A percentile compares a stretch with the other conserved stretches of the same genome.
These are phyloP conservation scores for Cryptosula pallasiana DNA, from an alignment of 2,888 invertebrate species.

Conservation along the genomic window DNA sequence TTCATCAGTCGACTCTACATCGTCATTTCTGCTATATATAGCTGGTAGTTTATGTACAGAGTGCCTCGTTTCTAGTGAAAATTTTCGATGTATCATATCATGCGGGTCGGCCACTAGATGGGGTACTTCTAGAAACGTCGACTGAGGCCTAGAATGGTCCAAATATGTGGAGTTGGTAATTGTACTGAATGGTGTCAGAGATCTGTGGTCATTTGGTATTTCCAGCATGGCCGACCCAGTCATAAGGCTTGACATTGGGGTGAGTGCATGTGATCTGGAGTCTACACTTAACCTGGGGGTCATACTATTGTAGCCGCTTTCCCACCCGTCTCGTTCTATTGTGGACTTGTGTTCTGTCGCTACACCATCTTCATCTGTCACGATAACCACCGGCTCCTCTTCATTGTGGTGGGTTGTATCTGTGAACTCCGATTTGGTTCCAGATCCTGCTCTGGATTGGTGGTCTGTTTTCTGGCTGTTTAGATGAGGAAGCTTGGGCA, in stretches of 20 bases:
- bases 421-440: too few relatives aligned
- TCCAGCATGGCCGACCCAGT: not conserved
- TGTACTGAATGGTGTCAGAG: not conserved
- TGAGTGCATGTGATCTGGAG: conserved; percentile 7
- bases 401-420: conserved; percentile 5
- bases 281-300: conserved; percentile 16
- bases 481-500: conserved; percentile 7
- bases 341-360: not conserved
- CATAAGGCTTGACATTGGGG: not conserved
- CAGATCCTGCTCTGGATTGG: not conserved
- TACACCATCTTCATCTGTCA: not conserved
- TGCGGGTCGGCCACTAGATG: not conserved
- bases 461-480: not conserved
- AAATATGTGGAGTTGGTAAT: conserved; percentile 3
- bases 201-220: conserved; percentile 11
- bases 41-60: conserved; percentile 7
- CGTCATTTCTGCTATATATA: conserved; percentile 16
- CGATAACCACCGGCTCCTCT: conserved; percentile 4
- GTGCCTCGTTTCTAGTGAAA: not conserved
- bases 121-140: conserved; percentile 7
- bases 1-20: not conserved
- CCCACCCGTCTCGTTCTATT: conserved; percentile 14
- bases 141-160: not conserved
- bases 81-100: not conserved
- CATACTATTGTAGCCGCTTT: conserved; percentile 13